Percentiles rank a stretch among this genome's conserved stretches.
phyloP scores from a whole-genome alignment of 2,113 vertebrate genomes.

The Ursus arctos region DNA sequence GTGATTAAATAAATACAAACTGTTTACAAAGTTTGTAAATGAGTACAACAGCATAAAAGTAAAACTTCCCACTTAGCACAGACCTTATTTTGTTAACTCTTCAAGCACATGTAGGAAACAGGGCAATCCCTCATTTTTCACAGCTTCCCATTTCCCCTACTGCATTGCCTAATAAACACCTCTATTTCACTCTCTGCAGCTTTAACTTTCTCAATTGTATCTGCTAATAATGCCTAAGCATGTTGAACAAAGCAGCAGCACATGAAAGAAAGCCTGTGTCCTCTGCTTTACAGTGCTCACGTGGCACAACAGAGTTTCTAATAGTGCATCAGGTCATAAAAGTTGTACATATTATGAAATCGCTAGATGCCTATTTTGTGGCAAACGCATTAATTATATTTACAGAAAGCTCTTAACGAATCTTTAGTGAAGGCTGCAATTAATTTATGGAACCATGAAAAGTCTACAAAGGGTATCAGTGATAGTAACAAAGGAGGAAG shows the following conservation, averaged over 20 bases:
- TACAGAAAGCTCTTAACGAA: constrained; percentile 77
- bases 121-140: constrained; percentile 43
- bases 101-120: neutral
- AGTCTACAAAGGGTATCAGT: constrained; percentile 53
- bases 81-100: constrained; percentile 56
- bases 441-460: constrained; percentile 69
- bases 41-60: constrained; percentile 73
- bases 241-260: constrained; percentile 36
- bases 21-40: constrained; percentile 81
- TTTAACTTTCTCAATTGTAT: constrained; percentile 45
- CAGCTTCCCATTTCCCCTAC: neutral
- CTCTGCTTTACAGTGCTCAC: neutral
- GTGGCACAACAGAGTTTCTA: neutral
- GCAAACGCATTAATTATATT: constrained; percentile 69
- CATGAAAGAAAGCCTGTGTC: constrained; percentile 49
- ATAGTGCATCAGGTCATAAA: neutral
- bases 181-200: constrained; percentile 53
- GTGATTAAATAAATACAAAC: constrained; percentile 86
- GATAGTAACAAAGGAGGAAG: constrained; percentile 49
- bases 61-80: constrained; percentile 78
- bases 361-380: constrained; percentile 59
- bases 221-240: constrained; percentile 50
- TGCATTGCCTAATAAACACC: constrained; percentile 63
- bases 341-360: constrained; percentile 56
- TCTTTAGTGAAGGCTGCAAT: constrained; percentile 77